Conservation (phyloP, 23 tunicate genomes). For the Trididemnum clinides region DNA sequence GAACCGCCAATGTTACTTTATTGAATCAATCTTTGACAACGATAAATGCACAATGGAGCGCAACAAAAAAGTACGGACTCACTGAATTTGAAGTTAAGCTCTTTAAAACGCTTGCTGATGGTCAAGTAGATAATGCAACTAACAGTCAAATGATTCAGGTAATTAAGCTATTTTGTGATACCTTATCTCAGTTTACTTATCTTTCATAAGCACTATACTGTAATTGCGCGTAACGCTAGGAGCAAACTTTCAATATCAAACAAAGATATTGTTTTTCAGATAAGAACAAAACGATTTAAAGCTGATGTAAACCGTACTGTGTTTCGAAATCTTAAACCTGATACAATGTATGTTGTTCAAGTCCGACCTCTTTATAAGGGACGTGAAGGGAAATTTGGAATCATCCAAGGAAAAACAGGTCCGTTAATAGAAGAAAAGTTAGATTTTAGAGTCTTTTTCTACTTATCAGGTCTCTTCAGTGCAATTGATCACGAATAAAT, state of each 20-base stretch:
- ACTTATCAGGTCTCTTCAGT: too few species aligned
- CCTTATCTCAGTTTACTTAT: too few species aligned
- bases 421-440: neutral
- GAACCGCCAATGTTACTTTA: conserved; percentile 33
- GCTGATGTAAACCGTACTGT: neutral
- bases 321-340: conserved; percentile 27
- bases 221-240: too few species aligned
- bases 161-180: too few species aligned
- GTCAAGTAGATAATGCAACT: too few species aligned
- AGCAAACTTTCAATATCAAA: too few species aligned
- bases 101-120: neutral
- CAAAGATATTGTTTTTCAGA: too few species aligned
- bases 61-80: conserved; percentile 60
- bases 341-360: conserved; percentile 13
- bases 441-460: too few species aligned
- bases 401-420: conserved; percentile 46
- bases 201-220: too few species aligned
- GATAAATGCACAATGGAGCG: conserved; percentile 54
- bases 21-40: conserved; percentile 65
- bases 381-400: conserved; percentile 29
- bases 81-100: conserved; percentile 53
- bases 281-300: neutral
- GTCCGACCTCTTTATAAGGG: conserved; percentile 35
- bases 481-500: too few species aligned
- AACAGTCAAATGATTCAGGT: too few species aligned